Percentiles rank a stretch among this genome's conserved stretches.
These are phyloP conservation scores for Pseudoatta argentina DNA, from an alignment of 1,140 invertebrate species.

Conservation along the genomic window DNA sequence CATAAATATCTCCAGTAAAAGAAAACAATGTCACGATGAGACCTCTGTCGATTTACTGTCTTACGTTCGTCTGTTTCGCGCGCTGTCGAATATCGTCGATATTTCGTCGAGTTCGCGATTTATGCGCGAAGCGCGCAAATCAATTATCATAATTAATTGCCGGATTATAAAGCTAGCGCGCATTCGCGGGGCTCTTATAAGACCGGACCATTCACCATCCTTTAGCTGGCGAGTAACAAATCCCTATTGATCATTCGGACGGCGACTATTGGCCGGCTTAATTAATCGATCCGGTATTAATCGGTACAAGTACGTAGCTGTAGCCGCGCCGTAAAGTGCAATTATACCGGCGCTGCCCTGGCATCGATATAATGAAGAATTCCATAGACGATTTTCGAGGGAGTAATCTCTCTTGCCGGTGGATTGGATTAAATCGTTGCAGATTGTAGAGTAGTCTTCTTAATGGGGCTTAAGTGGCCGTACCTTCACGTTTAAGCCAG, in stretches of 20 bases:
- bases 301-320: conserved; percentile 65
- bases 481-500: conserved; percentile 23
- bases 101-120: conserved; percentile 45
- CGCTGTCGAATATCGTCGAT: neutral
- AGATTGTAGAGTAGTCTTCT: conserved; percentile 30
- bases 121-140: conserved; percentile 54
- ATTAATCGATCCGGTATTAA: conserved; percentile 74
- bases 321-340: conserved; percentile 37
- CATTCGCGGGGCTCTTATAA: conserved; percentile 44
- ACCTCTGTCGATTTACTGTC: conserved; percentile 3
- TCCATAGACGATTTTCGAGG: conserved; percentile 20
- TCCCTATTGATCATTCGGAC: conserved; percentile 62
- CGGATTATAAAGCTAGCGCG: conserved; percentile 51
- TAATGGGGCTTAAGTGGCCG: conserved; percentile 4
- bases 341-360: conserved; percentile 56
- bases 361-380: conserved; percentile 24
- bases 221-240: conserved; percentile 63
- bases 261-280: conserved; percentile 67
- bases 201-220: conserved; percentile 19
- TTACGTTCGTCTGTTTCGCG: neutral
- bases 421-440: conserved; percentile 2
- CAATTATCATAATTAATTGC: conserved; percentile 75
- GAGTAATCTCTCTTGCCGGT: conserved; percentile 18
- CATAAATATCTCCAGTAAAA: conserved; percentile 20
- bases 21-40: neutral